Evolutionary conservation across 2,113 vertebrate species (phyloP).

Genomic region (Otus sunia): DNA sequence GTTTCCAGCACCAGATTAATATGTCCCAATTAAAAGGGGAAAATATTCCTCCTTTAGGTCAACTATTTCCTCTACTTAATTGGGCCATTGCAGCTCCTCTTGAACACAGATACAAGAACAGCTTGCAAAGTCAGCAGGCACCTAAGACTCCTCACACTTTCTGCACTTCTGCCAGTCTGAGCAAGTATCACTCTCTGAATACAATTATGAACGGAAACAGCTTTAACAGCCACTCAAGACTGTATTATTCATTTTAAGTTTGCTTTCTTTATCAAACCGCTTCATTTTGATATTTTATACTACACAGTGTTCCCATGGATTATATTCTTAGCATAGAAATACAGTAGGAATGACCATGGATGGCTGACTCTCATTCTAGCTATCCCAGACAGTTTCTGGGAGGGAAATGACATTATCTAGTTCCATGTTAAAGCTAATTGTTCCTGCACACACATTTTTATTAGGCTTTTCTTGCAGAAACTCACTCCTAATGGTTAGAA

Average conservation of each 20-base stretch:
- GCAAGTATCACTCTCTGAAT: background rate
- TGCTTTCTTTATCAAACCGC: background rate
- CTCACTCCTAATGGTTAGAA: conserved; percentile 17
- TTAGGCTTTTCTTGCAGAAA: conserved; percentile 21
- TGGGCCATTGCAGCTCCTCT: conserved; percentile 20
- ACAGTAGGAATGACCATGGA: background rate
- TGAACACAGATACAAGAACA: background rate
- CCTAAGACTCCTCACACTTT: background rate
- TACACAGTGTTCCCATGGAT: background rate
- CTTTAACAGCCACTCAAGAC: background rate
- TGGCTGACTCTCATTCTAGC: background rate
- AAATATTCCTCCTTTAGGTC: conserved; percentile 14
- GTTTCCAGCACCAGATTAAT: background rate
- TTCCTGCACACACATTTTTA: background rate
- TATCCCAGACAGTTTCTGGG: background rate
- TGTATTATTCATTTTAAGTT: background rate
- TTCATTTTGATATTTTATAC: background rate
- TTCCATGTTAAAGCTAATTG: background rate
- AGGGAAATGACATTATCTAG: background rate
- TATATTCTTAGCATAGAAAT: background rate
- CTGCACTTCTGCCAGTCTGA: background rate
- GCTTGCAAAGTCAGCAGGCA: background rate
- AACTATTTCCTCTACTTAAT: conserved; percentile 31
- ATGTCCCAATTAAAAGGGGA: background rate
- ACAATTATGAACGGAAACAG: background rate